Base-by-base conservation (phyloP, 2,888 invertebrate genomes). In the Agrotis puta region DNA sequence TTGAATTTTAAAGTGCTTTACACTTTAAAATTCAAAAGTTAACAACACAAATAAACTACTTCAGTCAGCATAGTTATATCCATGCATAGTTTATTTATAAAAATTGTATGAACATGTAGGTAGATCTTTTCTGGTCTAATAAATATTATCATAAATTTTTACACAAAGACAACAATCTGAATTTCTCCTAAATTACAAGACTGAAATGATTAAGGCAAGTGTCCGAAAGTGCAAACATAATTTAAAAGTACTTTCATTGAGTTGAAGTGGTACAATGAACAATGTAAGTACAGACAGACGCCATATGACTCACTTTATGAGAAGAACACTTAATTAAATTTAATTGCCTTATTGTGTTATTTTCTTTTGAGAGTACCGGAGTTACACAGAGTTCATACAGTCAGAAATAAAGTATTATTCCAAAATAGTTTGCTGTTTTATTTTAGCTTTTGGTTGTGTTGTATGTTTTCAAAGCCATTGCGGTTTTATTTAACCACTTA, bases 271-370 rank as follows among this genome's bases (percentile, higher is more conserved):
- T 13, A 70, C 70, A 62, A 58, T n/a, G 53, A 64, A 75, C 69
- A 77, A 79, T 74, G 80, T 48, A n/a, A n/a, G 39, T 39, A 11
- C 39, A 39, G 39, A 53, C 53, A 53, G 50, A 74, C 7, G 18
- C 24, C 47, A 20, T 16, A 64, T 78, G 78, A 78, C 48, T 78
- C 81, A 80, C 27, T 54, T 63, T 51, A 54, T 80, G 80, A 53
- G 80, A 70, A 69, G 62, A 51, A 56, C 51, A 54, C 57, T 77
- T 70, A 80, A 77, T 77, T 77, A 70, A 18, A 43, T 61, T 70
- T 80, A 76, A 78, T 78, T 70, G 58, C 45, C 2, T 11, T 47
- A 39, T 76, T 43, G 24, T 65, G 43, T 70, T 80, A 75, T 76
- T 78, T 75, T 78, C 80, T 78, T 50, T 43, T 73, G 45, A 62